Base-by-base conservation (phyloP, 2,113 vertebrate species). In the Zosterops hypoxanthus region DNA sequence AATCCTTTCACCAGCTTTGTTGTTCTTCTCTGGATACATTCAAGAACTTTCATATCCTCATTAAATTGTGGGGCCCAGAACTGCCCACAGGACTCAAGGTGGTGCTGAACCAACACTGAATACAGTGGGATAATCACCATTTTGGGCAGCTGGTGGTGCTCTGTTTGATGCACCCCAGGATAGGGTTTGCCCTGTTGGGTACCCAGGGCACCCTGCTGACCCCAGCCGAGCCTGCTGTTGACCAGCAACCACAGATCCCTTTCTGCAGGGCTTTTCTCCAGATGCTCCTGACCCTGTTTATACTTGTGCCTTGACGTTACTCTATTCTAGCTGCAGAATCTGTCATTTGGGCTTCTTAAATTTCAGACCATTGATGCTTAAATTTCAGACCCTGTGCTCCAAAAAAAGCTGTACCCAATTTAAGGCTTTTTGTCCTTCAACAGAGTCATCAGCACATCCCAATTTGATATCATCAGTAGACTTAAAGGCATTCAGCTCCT, bases 181-280 rank as follows among this genome's bases (percentile, higher is more conserved):
- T 25, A 10, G 4, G 16, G 3, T 42, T 76, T 50, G 29, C 25
- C 8, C 44, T 31, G 8, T 17, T 66, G 52, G 34, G 20, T 50
- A 19, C 60, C 42, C 33, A n/a, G 24, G 47, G 21, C 14, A 17
- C 12, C 2, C 21, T 47, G 28, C 28, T 76, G 59, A 16, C 14
- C 11, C 8, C 1, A 1, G 3, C 3, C 26, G 56, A 63, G 20
- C 11, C 49, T 57, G 42, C 15, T 65, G 16, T 5, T 20, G 2
- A 14, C 29, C 26, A 49, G 39, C 13, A 33, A 8, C 10, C 20
- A 8, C 26, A 55, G 34, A 49, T 8, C 5, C 7, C 29, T 36
- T 33, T 20, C 42, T 47, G 12, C 3, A 46, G 36, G 17, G 42
- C 33, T 73, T n/a, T 1, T 44, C 13, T 18, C 16, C 82, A 42